Evolutionary conservation across 1,140 invertebrate genomes (phyloP), one percentile per base, ranked within the genome.

Genomic region (Hypsibius dujardini): DNA sequence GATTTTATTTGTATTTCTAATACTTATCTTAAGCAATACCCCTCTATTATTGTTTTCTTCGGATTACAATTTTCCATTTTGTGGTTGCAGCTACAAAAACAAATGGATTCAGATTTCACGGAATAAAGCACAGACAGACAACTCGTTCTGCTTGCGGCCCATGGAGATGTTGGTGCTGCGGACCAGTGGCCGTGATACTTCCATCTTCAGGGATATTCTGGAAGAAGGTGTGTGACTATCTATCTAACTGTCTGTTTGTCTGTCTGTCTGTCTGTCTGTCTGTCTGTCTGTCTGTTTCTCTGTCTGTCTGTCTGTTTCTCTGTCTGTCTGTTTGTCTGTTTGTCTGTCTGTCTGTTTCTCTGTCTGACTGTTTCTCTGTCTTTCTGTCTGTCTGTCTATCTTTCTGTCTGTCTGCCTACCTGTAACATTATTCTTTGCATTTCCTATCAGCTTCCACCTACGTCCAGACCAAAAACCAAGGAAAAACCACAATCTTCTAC

Each of bases 141-240:
- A 45, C 42, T 12, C 3, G 12, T 15, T 45, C 62, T 7, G 12
- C 12, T 7, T 67, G 12, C 62, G 62, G 12, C 42, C 62, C 45
- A 7, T 67, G 12, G 62, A 67, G 42, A 15, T 3, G 12, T 7
- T 67, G 12, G 45, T 42, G 12, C 62, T 67, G 12, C 12, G 12
- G 3, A 45, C 42, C 62, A 67, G 45, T 67, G 42, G 62, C 45
- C 62, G 62, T 3, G 62, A 67, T 42, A 67, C 62, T 12, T 67
- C 62, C 12, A 42, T 67, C 62, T 67, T 15, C 62, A 67, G 42
- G 42, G 62, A 67, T 15, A 67, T 67, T 42, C 62, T 67, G 62
- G 42, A 67, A 12, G 62, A 67, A 67, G 50, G 50, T 56, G n/a
- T 28, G 28, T 28, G n/a, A 56, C 50, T 7, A 7, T 7, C 50